These are phyloP conservation scores for Morpho achilles DNA, from an alignment of 2,888 invertebrate species.

Conservation along the genomic window DNA sequence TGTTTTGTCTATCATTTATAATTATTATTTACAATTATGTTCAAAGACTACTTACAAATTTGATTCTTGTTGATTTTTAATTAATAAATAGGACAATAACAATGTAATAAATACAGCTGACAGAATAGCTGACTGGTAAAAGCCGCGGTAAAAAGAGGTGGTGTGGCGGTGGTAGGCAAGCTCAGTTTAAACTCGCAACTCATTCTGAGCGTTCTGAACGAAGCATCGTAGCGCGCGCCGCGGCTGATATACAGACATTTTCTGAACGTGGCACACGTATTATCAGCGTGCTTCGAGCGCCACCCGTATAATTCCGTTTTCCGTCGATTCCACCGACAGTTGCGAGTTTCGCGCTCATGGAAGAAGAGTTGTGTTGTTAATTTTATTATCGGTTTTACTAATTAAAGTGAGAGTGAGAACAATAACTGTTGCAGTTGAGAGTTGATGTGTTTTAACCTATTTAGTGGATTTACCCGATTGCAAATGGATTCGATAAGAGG, in stretches of 20 bases:
- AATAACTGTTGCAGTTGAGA: slow-evolving; percentile 31
- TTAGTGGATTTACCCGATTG: slow-evolving; percentile 38
- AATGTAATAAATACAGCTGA: slow-evolving; percentile 20
- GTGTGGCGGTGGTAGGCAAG: slow-evolving; percentile 10
- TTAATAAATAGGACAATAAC: not conserved
- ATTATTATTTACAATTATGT: no score
- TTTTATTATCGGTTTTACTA: slow-evolving; percentile 39
- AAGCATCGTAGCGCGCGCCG: slow-evolving; percentile 19
- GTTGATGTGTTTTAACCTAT: slow-evolving; percentile 46
- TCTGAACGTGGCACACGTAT: slow-evolving; percentile 34
- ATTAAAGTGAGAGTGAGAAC: slow-evolving; percentile 51
- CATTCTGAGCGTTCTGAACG: slow-evolving; percentile 14
- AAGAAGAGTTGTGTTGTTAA: slow-evolving; percentile 48
- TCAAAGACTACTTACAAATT: slow-evolving; percentile 14
- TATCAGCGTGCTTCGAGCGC: slow-evolving; percentile 32
- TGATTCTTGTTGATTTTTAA: slow-evolving; percentile 15
- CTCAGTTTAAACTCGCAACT: slow-evolving; percentile 5
- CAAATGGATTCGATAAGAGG: slow-evolving; percentile 66
- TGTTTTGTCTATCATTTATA: no score
- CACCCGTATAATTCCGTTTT: slow-evolving; percentile 31
- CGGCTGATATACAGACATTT: slow-evolving; percentile 25
- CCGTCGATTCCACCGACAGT: slow-evolving; percentile 39
- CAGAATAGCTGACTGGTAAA: slow-evolving; percentile 16
- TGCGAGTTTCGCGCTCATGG: slow-evolving; percentile 64
- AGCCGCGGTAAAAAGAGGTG: slow-evolving; percentile 12